These are phyloP conservation scores for Papilio dardanus DNA, from an alignment of 1,140 invertebrate species.

Conservation along the genomic window DNA sequence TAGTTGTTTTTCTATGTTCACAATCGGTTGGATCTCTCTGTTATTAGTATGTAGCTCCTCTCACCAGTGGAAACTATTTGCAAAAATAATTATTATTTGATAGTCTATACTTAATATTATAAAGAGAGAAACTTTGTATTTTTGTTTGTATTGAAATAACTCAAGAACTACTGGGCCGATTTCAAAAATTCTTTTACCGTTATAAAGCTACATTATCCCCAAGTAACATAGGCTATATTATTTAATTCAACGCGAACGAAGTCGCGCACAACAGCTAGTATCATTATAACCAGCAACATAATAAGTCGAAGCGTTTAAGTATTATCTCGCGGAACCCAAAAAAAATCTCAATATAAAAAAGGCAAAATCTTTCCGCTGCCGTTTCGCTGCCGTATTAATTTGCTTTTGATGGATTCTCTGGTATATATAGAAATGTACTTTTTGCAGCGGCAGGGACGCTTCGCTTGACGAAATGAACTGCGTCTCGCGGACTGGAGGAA, in stretches of 20 bases:
- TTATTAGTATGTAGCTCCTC: too few species aligned
- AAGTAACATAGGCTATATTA: not conserved
- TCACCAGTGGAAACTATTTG: too few species aligned
- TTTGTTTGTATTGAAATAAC: too few species aligned
- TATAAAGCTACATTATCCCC: too few species aligned
- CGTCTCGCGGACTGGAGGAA: conserved; percentile 51
- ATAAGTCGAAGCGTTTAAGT: not conserved
- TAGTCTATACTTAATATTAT: too few species aligned
- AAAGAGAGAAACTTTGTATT: too few species aligned
- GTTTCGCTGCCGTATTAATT: conserved; percentile 61
- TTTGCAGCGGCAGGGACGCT: conserved; percentile 46
- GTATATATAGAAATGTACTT: conserved; percentile 66
- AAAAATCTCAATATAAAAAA: conserved; percentile 48
- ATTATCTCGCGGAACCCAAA: conserved; percentile 45
- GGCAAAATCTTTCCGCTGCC: conserved; percentile 55
- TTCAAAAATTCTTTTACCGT: too few species aligned
- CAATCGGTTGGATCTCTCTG: too few species aligned
- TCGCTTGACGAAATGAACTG: conserved; percentile 53
- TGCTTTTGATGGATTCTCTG: conserved; percentile 61
- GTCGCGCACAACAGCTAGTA: not conserved
- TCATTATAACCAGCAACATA: not conserved
- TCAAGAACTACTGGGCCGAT: too few species aligned
- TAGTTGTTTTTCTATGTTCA: too few species aligned
- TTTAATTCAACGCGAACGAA: not conserved
- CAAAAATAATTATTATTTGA: too few species aligned